Evolutionary conservation across 2,888 invertebrate genomes (phyloP), one percentile per base, ranked within the genome.

Genomic region (Mythimna albipuncta): DNA sequence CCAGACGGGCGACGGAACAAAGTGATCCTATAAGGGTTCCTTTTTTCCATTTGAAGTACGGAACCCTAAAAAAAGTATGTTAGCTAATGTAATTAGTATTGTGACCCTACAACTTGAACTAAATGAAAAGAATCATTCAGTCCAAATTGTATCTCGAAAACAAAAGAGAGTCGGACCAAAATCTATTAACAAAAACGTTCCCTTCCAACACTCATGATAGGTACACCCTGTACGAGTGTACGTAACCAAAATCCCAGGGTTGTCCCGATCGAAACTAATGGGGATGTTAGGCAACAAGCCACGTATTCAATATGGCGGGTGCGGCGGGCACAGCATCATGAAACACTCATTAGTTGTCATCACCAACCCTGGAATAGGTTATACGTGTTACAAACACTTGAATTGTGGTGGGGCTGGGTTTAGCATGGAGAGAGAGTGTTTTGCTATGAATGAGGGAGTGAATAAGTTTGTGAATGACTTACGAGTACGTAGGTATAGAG

Each of bases 271-370:
- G 70, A 86, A 82, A 79, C 66, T 74, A 82, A 87, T 79, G 66
- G 64, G 62, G 63, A 65, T 74, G 66, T 86, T 82, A 69, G 62
- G 75, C 57, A 84, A 77, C 75, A 69, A 64, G 35, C 72, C 85
- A 87, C 88, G 86, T 88, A 82, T 84, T 85, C 83, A 87, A 88
- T 86, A 84, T 76, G 76, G 72, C 61, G 64, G 69, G 68, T 38
- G 67, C 63, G 64, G 35, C 71, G 63, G 58, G 6, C 47, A 62
- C 32, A 63, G 66, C 75, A 69, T 76, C 73, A 82, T 79, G 79
- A 76, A 81, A 80, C 41, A n/a, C 72, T 76, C 77, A 81, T 84
- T 86, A 78, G 47, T 66, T 68, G 72, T 69, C 75, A 77, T 81
- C 71, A 55, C 66, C 76, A 64, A 38, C 63, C 73, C 76, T 61